Conservation (phyloP, 1,140 invertebrate species). For the Drosophila biarmipes region DNA sequence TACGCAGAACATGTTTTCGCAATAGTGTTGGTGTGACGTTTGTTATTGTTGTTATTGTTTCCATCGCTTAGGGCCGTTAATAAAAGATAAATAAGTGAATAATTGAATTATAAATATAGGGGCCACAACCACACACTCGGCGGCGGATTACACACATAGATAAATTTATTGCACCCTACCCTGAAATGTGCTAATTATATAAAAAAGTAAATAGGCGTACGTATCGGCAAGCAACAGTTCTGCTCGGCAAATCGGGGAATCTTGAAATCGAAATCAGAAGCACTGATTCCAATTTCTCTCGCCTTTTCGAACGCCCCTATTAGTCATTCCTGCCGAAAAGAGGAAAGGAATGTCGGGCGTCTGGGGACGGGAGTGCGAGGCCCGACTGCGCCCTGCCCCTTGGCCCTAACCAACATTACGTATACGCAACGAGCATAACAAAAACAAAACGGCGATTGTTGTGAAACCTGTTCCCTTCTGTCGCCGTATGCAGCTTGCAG, state of each 20-base stretch:
- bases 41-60: conserved; percentile 68
- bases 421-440: conserved; percentile 51
- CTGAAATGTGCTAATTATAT: conserved; percentile 79
- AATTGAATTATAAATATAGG: conserved; percentile 74
- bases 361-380: conserved; percentile 1
- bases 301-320: conserved; percentile 35
- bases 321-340: conserved; percentile 57
- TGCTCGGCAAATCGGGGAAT: conserved; percentile 52
- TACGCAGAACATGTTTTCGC: conserved; percentile 76
- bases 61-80: conserved; percentile 63
- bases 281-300: conserved; percentile 14
- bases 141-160: conserved; percentile 27
- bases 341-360: conserved; percentile 1
- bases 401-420: conserved; percentile 29
- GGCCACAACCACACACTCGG: conserved; percentile 22
- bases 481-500: conserved; percentile 32
- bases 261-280: conserved; percentile 14
- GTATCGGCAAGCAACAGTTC: conserved; percentile 45
- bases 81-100: conserved; percentile 82
- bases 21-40: conserved; percentile 68
- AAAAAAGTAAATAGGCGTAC: conserved; percentile 41
- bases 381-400: conserved; percentile 5
- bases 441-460: conserved; percentile 53
- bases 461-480: conserved; percentile 56
- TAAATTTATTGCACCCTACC: conserved; percentile 46